Evolutionary conservation across 2,797 vertebrate species (phyloP).

Genomic region (Enteromius unitaeniatus): DNA sequence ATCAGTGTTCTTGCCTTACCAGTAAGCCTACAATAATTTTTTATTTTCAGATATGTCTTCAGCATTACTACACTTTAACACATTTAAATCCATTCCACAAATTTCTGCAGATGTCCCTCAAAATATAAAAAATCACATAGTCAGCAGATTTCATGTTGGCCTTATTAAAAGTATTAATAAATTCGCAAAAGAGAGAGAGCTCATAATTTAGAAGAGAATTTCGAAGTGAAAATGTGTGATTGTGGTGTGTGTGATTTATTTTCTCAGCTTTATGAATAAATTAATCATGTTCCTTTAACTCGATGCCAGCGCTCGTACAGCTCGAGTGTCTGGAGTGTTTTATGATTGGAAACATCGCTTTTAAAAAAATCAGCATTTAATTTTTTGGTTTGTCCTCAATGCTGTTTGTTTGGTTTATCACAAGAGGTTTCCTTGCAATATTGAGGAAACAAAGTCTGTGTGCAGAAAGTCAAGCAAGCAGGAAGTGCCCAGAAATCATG

Average conservation of each 20-base stretch:
- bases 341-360: constrained; percentile 14
- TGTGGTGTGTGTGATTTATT: constrained; percentile 11
- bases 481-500: constrained; percentile 17
- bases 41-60: constrained; percentile 4
- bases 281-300: constrained; percentile 19
- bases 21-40: neutral
- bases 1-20: constrained; percentile 30
- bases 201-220: constrained; percentile 1
- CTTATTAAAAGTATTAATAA: neutral
- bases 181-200: neutral
- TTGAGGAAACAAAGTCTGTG: constrained; percentile 2
- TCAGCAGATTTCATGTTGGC: neutral
- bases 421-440: neutral
- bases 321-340: constrained; percentile 10
- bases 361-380: neutral
- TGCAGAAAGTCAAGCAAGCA: constrained; percentile 19
- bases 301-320: neutral
- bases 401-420: constrained; percentile 22
- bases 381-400: constrained; percentile 17
- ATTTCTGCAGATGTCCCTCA: neutral
- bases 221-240: constrained; percentile 4
- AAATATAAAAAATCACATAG: neutral
- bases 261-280: constrained; percentile 2
- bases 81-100: constrained; percentile 1
- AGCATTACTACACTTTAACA: neutral